Conservation (phyloP, 2,888 invertebrate species). For the Phragmatobia fuliginosa region DNA sequence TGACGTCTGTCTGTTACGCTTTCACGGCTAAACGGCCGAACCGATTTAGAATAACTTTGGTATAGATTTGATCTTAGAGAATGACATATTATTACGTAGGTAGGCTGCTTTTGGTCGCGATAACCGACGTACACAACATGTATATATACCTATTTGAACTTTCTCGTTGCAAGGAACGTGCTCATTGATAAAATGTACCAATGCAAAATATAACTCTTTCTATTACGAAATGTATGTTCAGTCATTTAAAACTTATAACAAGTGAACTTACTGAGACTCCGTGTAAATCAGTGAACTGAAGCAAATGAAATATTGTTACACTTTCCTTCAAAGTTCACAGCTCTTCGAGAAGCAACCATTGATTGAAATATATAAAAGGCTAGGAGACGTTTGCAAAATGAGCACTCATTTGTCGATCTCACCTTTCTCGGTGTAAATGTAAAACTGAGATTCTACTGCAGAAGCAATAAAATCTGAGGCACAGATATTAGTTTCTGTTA, state of each 20-base stretch:
- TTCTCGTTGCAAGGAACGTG: neutral
- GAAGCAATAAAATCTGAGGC: constrained; percentile 3
- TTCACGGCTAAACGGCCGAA: too few species aligned
- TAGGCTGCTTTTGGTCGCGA: too few species aligned
- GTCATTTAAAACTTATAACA: neutral
- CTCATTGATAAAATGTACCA: neutral
- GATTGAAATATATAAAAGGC: constrained; percentile 23
- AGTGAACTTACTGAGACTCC: neutral
- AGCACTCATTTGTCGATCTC: constrained; percentile 10
- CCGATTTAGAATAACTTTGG: too few species aligned
- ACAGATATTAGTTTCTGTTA: neutral
- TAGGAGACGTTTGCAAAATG: constrained; percentile 9
- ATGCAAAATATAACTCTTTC: neutral
- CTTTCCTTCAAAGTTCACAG: constrained; percentile 10
- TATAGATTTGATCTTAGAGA: too few species aligned
- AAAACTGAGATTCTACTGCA: constrained; percentile 5
- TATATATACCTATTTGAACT: neutral
- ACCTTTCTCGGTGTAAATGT: constrained; percentile 10
- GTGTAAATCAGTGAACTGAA: neutral
- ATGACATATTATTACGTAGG: too few species aligned
- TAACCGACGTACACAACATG: neutral
- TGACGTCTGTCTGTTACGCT: too few species aligned
- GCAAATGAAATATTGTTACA: constrained; percentile 11
- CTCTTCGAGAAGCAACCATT: constrained; percentile 14
- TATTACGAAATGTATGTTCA: neutral